Conservation (phyloP, 2,888 invertebrate genomes). For the Gortyna flavago region DNA sequence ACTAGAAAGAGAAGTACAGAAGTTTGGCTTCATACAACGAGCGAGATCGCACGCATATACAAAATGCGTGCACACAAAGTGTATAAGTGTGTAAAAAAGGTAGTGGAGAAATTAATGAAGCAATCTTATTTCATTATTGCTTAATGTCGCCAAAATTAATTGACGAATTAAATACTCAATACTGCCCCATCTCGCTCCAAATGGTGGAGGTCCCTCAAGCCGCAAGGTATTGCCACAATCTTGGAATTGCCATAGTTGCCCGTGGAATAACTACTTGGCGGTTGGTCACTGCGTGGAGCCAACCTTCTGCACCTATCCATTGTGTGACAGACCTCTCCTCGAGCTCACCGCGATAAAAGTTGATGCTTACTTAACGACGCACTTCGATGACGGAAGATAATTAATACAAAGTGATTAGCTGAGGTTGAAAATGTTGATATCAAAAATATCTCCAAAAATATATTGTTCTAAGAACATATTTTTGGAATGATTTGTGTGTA, state of each 20-base stretch:
- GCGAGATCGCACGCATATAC: background rate
- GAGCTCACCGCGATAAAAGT: slow-evolving; percentile 31
- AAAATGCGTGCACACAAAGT: too few species aligned
- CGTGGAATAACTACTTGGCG: background rate
- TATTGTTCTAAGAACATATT: background rate
- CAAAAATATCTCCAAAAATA: background rate
- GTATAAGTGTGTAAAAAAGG: too few species aligned
- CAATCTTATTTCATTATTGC: too few species aligned
- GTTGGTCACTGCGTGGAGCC: background rate
- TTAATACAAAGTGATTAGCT: slow-evolving; percentile 20
- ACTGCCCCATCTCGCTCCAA: too few species aligned
- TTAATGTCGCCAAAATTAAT: too few species aligned
- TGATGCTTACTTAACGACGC: slow-evolving; percentile 23
- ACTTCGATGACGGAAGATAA: slow-evolving; percentile 15
- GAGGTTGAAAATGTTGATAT: background rate
- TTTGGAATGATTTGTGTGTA: background rate
- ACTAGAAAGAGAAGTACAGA: background rate
- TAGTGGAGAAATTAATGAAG: too few species aligned
- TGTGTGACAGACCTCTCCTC: background rate
- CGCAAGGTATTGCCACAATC: too few species aligned
- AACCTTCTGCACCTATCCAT: background rate
- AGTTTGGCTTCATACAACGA: background rate
- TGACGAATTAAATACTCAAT: too few species aligned
- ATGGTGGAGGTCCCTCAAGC: too few species aligned
- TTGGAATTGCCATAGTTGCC: too few species aligned